A percentile compares a stretch with the other conserved stretches of the same genome.
phyloP scores from a whole-genome alignment of 2,113 vertebrate species.

The Electrona antarctica region DNA sequence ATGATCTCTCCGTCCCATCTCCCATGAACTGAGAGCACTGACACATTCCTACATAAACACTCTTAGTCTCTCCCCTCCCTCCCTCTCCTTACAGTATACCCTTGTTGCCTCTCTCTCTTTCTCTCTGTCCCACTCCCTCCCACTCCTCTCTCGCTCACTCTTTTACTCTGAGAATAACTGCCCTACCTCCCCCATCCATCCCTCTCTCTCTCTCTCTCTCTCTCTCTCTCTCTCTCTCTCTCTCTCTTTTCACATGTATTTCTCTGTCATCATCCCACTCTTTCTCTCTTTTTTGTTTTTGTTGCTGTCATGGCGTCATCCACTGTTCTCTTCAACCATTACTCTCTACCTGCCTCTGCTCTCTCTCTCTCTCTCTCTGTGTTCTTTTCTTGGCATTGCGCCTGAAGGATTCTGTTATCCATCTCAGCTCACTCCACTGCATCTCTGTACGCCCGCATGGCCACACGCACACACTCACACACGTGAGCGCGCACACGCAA shows the following conservation, averaged over 20 bases:
- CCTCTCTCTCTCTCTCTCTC: constrained; percentile 9
- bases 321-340: not conserved
- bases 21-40: constrained; percentile 47
- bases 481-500: constrained; percentile 14
- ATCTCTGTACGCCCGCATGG: constrained; percentile 32
- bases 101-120: constrained; percentile 58
- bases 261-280: constrained; percentile 1
- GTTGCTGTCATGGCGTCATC: too few species aligned
- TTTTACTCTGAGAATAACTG: constrained; percentile 22
- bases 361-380: constrained; percentile 7
- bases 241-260: constrained; percentile 1
- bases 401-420: constrained; percentile 26
- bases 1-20: constrained; percentile 62
- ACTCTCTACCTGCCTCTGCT: not conserved
- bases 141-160: constrained; percentile 1
- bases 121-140: constrained; percentile 48
- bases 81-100: constrained; percentile 30
- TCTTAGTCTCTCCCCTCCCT: constrained; percentile 4
- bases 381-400: constrained; percentile 15
- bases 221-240: constrained; percentile 19
- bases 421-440: constrained; percentile 40
- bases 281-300: not conserved
- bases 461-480: constrained; percentile 18
- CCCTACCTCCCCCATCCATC: constrained; percentile 15
- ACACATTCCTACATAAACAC: constrained; percentile 67